A percentile compares a stretch with the other conserved stretches of the same genome.
phyloP scores from a whole-genome alignment of 2,113 vertebrate genomes.

The Procavia capensis region DNA sequence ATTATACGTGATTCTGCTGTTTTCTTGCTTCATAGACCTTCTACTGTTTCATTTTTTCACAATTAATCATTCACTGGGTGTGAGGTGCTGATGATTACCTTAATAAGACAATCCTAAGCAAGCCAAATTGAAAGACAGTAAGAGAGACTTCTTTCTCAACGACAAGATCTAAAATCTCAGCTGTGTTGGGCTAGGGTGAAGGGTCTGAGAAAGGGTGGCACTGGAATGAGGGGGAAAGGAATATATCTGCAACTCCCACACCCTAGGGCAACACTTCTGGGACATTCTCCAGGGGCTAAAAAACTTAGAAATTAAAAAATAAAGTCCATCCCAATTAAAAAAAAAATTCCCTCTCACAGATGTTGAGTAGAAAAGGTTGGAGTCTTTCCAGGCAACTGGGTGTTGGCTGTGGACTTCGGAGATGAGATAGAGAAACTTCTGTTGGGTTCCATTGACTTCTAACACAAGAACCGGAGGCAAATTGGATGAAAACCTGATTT shows the following conservation, averaged over 20 bases:
- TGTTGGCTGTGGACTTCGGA: conserved; percentile 66
- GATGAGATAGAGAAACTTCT: conserved; percentile 82
- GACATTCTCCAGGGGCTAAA: background rate
- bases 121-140: background rate
- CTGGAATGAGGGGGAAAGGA: background rate
- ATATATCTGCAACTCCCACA: rapidly evolving
- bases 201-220: background rate
- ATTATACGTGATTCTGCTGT: background rate
- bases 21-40: background rate
- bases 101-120: background rate
- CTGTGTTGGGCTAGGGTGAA: background rate
- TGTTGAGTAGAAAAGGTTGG: conserved; percentile 82
- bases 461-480: conserved; percentile 83
- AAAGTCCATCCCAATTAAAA: background rate
- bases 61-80: background rate
- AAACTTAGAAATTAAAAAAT: conserved; percentile 9
- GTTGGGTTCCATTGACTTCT: conserved; percentile 78
- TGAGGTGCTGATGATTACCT: background rate
- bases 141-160: background rate
- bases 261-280: background rate
- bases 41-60: conserved; percentile 28
- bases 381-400: conserved; percentile 81
- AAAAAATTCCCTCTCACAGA: conserved; percentile 79
- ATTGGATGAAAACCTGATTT: conserved; percentile 82
- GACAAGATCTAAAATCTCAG: background rate